A percentile compares a stretch with the other conserved stretches of the same genome.
phyloP scores from a whole-genome alignment of 1,140 invertebrate species.

The Homalodisca vitripennis region DNA sequence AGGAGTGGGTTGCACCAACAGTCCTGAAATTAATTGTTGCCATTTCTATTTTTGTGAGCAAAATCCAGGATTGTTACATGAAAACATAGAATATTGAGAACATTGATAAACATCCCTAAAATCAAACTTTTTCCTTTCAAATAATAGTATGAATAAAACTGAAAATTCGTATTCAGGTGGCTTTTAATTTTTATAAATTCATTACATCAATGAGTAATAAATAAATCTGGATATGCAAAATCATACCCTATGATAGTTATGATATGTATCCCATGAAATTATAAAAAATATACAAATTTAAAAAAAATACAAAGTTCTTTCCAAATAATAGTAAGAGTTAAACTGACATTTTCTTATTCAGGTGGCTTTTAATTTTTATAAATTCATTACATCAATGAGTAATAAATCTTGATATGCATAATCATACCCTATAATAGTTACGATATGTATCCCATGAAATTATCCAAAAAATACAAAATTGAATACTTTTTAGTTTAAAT shows the following conservation, averaged over 20 bases:
- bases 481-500: no score
- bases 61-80: not conserved
- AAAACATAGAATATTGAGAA: not conserved
- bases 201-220: no score
- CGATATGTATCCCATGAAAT: no score
- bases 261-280: no score
- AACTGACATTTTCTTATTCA: not conserved
- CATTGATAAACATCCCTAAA: not conserved
- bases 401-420: no score
- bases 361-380: not conserved
- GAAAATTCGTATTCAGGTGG: not conserved
- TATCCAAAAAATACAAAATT: no score
- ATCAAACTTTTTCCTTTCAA: not conserved
- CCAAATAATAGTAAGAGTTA: not conserved
- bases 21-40: no score
- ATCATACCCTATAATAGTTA: no score
- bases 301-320: no score
- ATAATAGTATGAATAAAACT: not conserved
- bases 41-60: not conserved
- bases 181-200: not conserved
- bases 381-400: not conserved
- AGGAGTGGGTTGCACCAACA: constrained; percentile 29
- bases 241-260: no score
- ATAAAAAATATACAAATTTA: no score
- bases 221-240: no score